These are phyloP conservation scores for Orthonevra nobilis DNA, from an alignment of 2,888 invertebrate species.

Conservation along the genomic window DNA sequence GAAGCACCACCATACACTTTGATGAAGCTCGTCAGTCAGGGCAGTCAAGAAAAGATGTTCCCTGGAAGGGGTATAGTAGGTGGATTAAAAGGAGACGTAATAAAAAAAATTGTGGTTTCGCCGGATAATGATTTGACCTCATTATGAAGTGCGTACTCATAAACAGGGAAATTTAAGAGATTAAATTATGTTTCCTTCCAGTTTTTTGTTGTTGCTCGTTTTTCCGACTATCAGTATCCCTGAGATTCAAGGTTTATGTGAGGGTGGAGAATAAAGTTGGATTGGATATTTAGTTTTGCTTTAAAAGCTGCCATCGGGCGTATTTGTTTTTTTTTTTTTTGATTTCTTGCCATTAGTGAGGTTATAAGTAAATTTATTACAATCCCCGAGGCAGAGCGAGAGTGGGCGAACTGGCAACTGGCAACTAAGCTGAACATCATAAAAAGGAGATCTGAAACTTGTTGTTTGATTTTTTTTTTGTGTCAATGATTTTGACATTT, in stretches of 20 bases:
- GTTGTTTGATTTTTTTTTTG: too few relatives aligned
- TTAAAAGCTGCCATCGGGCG: conserved; percentile 16
- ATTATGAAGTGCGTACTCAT: conserved; percentile 69
- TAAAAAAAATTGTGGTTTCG: conserved; percentile 59
- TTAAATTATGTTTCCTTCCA: conserved; percentile 45
- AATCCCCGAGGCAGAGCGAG: conserved; percentile 2
- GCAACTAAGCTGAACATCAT: not conserved
- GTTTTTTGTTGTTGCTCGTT: not conserved
- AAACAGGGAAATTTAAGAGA: conserved; percentile 66
- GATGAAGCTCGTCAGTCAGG: not conserved
- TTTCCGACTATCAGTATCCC: conserved; percentile 6
- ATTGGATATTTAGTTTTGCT: conserved; percentile 51
- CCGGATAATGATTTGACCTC: conserved; percentile 69
- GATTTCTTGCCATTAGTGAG: conserved; percentile 42
- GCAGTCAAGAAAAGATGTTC: not conserved
- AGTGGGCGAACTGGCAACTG: not conserved
- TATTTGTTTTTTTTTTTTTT: not conserved
- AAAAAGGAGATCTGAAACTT: conserved; percentile 31
- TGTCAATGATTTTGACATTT: conserved; percentile 26
- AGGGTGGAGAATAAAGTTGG: conserved; percentile 13
- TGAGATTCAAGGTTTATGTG: conserved; percentile 17
- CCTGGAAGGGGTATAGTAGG: not conserved
- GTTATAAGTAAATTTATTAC: conserved; percentile 49
- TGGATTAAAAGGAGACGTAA: too few relatives aligned
- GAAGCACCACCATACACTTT: not conserved